Evolutionary conservation across 2,888 invertebrate species (phyloP), one percentile per base, ranked within the genome.

Genomic region (Drosophila heteroneura): DNA sequence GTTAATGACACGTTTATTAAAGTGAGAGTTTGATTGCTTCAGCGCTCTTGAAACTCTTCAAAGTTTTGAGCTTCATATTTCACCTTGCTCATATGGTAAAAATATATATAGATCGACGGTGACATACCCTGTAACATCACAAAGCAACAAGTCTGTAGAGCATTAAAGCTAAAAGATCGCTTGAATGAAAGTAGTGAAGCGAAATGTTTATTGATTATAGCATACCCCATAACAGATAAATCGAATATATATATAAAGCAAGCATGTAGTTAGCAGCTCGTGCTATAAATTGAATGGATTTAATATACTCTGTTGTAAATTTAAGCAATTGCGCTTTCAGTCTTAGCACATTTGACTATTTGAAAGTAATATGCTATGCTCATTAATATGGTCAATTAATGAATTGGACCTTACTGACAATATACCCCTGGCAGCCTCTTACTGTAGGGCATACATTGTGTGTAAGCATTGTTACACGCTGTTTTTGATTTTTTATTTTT

Each of bases 51-150:
- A 16, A 35, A 1, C 35, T 14, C 14, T 35, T 41, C n/a, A 41
- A 47, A 44, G 44, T 44, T 44, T 44, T 12, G 1, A n/a, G 12
- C 32, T 32, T 32, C 32, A 37, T 37, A 37, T 16, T 37, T 37
- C 10, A 33, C 4, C 10, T 9, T 33, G 33, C 10, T 16, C 6
- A 30, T 30, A 10, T 2, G 2, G 9, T 10, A n/a, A 5, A 5
- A 12, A 12, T 10, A 2, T 1, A n/a, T 2, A 0, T 19, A 10
- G 19, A 7, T 39, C n/a, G 47, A 26, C 59, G 16, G 0, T 19
- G 3, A 26, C 1, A 59, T 66, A 57, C 65, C 41, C 74, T 56
- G 28, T 41, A 49, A 12, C 19, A 22, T 12, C 16, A 19, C 16
- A 58, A 39, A 1, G 60, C 60, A 7, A 26, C 2, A 4, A 16